Percentiles rank a stretch among this genome's conserved stretches.
phyloP scores from a whole-genome alignment of 2,888 invertebrate species.

The Drosophila kambysellisi region DNA sequence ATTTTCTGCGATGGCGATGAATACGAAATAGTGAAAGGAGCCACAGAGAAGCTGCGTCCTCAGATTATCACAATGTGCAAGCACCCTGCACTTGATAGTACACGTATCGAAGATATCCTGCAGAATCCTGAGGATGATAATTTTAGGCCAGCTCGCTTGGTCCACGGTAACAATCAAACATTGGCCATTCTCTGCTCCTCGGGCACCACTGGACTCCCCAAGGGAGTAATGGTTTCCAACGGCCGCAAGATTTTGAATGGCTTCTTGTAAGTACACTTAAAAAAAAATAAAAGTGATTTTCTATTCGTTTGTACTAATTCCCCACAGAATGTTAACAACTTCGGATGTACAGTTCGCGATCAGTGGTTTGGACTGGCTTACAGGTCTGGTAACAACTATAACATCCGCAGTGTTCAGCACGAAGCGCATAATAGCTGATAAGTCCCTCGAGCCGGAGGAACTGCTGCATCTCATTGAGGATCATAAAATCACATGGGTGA shows the following conservation, averaged over 20 bases:
- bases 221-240: slow-evolving; percentile 54
- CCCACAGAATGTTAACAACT: slow-evolving; percentile 16
- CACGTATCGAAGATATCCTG: slow-evolving; percentile 22
- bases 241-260: slow-evolving; percentile 26
- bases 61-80: slow-evolving; percentile 37
- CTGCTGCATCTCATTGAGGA: slow-evolving; percentile 43
- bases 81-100: slow-evolving; percentile 1
- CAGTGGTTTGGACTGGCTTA: slow-evolving; percentile 31
- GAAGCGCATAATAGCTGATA: slow-evolving; percentile 35
- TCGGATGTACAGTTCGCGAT: slow-evolving; percentile 28
- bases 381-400: slow-evolving; percentile 22
- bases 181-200: slow-evolving; percentile 68
- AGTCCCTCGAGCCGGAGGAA: slow-evolving; percentile 38
- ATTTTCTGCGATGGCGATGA: slow-evolving; percentile 48
- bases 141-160: slow-evolving; percentile 37
- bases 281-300: background rate
- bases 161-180: slow-evolving; percentile 53
- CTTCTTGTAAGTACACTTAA: slow-evolving; percentile 13
- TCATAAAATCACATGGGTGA: slow-evolving; percentile 42
- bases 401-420: slow-evolving; percentile 33
- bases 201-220: slow-evolving; percentile 70
- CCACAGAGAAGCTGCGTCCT: slow-evolving; percentile 13
- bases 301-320: background rate
- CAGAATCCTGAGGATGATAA: slow-evolving; percentile 7
- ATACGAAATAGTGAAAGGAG: slow-evolving; percentile 20